Evolutionary conservation across 2,113 vertebrate species (phyloP), one percentile per base, ranked within the genome.

Genomic region (Emberiza fucata): DNA sequence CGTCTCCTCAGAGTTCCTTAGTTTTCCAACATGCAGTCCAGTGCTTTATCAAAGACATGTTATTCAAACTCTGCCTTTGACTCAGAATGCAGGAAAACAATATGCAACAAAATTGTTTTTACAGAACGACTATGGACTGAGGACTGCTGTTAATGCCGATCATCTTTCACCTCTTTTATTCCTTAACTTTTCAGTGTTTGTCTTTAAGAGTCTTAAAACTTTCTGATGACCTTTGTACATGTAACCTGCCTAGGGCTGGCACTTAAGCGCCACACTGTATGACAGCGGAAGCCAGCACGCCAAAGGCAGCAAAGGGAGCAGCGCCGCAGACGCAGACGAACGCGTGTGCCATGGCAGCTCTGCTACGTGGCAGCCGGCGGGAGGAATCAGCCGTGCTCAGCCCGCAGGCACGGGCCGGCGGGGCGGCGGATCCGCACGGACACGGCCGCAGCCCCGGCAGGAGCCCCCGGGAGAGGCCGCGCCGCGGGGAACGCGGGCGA

Each of bases 281-380:
- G 63, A 28, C 40, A 35, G 7, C 5, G 37, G 15, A 24, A 19
- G 9, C 22, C 13, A 4, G 8, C 22, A 13, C 8, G 8, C 21
- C 6, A 5, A 5, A n/a, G 20, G 11, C 44, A 6, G 70, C 0
- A 9, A 0, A 13, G 19, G 16, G 13, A 11, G 40, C 50, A 25
- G 44, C 29, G 0, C 0, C 0, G 4, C 18, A 5, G 14, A 7
- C 12, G 16, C 71, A 1, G 14, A 2, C 0, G 24, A 37, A 16
- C 29, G 0, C 2, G 0, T 4, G 7, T 2, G 66, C 48, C 1
- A 4, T 0, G 70, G 61, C 19, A 37, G 54, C 0, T 4, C 27
- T 44, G 61, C 24, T 39, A 96, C 92, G 92, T 87, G 92, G 88
- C 94, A 80, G 11, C 10, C 3, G 37, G 33, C 92, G 2, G 4